Percentiles rank a stretch among this genome's conserved stretches.
Evolutionary conservation across 2,113 vertebrate species (phyloP).

Genomic region (Oryzias celebensis): DNA sequence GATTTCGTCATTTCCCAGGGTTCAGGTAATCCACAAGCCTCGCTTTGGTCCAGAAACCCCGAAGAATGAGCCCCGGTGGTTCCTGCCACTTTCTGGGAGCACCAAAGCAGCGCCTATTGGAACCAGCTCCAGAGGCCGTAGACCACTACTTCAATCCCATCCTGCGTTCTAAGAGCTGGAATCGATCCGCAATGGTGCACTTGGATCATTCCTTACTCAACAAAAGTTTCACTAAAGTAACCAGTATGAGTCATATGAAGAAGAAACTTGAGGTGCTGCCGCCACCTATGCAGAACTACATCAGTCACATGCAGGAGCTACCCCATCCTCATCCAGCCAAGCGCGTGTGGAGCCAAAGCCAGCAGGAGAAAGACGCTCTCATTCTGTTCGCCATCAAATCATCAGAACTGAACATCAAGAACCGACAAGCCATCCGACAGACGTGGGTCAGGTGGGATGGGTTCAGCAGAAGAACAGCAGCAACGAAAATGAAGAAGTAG

Average conservation of each 20-base stretch:
- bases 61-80: neutral
- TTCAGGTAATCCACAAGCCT: rapidly evolving
- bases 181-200: rapidly evolving
- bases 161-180: slow-evolving; percentile 1
- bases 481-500: neutral
- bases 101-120: slow-evolving; percentile 49
- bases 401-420: slow-evolving; percentile 54
- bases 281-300: slow-evolving; percentile 53
- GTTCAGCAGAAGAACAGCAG: slow-evolving; percentile 14
- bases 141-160: slow-evolving; percentile 67
- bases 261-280: slow-evolving; percentile 34
- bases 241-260: rapidly evolving
- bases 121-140: slow-evolving; percentile 58
- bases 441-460: slow-evolving; percentile 69
- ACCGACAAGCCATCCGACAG: slow-evolving; percentile 72
- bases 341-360: slow-evolving; percentile 46
- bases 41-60: slow-evolving; percentile 46
- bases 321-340: slow-evolving; percentile 55
- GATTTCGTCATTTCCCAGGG: rapidly evolving
- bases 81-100: slow-evolving; percentile 64
- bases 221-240: slow-evolving; percentile 14
- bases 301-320: slow-evolving; percentile 69
- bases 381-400: slow-evolving; percentile 79
- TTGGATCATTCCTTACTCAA: neutral
- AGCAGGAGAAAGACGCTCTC: slow-evolving; percentile 26